phyloP scores from a whole-genome alignment of 2,113 vertebrate species.

The Narcine bancroftii region DNA sequence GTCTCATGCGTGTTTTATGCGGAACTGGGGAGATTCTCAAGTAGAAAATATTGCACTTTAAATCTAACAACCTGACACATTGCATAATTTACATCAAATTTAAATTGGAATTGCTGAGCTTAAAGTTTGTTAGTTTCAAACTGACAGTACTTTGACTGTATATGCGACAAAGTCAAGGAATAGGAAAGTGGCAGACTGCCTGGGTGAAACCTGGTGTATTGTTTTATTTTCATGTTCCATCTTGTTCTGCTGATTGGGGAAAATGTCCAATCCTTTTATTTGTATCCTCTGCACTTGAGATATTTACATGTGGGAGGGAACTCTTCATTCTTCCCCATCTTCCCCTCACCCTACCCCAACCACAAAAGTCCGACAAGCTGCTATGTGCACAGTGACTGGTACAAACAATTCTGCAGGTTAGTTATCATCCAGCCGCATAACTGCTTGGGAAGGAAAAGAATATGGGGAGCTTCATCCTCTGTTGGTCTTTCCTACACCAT shows the following conservation, averaged over 20 bases:
- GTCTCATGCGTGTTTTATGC: conserved; percentile 28
- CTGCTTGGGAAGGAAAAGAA: conserved; percentile 97
- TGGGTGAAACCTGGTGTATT: neutral
- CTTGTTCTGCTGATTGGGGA: neutral
- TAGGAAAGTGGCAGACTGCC: neutral
- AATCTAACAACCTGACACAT: conserved; percentile 14
- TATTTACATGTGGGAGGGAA: conserved; percentile 4
- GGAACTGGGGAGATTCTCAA: neutral
- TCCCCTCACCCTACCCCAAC: no score
- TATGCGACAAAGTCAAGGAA: conserved; percentile 23
- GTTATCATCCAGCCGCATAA: conserved; percentile 80
- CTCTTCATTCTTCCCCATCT: neutral
- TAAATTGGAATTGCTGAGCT: neutral
- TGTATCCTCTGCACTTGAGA: neutral
- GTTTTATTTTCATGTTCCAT: conserved; percentile 9
- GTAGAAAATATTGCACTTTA: conserved; percentile 37
- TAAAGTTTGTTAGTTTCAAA: neutral
- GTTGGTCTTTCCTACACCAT: conserved; percentile 96
- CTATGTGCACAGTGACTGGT: conserved; percentile 28
- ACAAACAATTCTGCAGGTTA: neutral
- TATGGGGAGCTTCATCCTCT: conserved; percentile 92
- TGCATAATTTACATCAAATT: conserved; percentile 34
- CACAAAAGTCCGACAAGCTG: neutral
- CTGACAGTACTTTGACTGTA: conserved; percentile 12
- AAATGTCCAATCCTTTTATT: neutral